Conservation (phyloP, 2,113 vertebrate species). For the Carassius gibelio region DNA sequence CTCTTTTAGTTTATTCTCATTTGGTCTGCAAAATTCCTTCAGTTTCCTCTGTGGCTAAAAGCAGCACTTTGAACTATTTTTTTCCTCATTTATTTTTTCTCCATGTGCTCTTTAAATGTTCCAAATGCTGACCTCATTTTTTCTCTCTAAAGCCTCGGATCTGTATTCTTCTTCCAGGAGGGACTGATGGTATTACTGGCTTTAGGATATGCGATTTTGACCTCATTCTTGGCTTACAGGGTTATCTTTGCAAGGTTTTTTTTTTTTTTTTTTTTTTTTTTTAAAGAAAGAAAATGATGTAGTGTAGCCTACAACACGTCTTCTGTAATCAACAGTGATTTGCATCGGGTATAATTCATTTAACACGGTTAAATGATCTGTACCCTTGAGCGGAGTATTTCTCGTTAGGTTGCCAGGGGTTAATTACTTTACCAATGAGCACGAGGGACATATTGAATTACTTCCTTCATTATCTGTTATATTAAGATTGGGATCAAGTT, state of each 20-base stretch:
- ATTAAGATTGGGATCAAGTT: constrained; percentile 60
- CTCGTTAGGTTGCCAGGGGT: constrained; percentile 61
- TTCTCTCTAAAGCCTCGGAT: constrained; percentile 40
- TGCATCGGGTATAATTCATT: constrained; percentile 58
- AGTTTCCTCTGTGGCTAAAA: constrained; percentile 28
- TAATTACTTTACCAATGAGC: constrained; percentile 67
- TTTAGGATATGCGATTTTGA: constrained; percentile 48
- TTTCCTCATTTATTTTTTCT: constrained; percentile 36
- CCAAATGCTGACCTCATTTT: constrained; percentile 57
- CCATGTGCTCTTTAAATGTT: constrained; percentile 55
- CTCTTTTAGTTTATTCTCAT: constrained; percentile 25
- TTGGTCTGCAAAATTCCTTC: constrained; percentile 22
- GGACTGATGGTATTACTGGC: constrained; percentile 27
- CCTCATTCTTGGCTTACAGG: constrained; percentile 50
- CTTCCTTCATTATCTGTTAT: constrained; percentile 56
- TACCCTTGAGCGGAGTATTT: constrained; percentile 51
- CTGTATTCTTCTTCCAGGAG: constrained; percentile 51
- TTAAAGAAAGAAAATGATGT: neutral
- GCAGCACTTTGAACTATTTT: constrained; percentile 35
- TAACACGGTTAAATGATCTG: constrained; percentile 59
- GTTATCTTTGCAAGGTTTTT: constrained; percentile 23
- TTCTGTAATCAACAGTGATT: constrained; percentile 62
- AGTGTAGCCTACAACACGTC: constrained; percentile 29
- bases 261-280: neutral
- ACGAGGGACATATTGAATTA: constrained; percentile 58